Conservation (phyloP, 2,797 vertebrate species). For the Galago senegalensis region DNA sequence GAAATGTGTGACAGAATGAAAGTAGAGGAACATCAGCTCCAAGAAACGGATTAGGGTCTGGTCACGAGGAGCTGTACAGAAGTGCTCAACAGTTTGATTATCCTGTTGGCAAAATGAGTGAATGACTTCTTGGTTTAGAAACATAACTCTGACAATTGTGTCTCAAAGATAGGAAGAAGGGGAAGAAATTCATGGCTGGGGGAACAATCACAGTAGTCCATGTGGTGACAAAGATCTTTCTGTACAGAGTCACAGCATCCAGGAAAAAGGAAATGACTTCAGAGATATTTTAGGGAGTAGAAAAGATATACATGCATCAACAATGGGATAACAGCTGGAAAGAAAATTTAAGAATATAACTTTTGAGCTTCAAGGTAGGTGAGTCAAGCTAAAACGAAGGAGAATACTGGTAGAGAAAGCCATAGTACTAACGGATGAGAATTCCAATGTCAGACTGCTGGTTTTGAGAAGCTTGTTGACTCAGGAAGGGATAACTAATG, state of each 20-base stretch:
- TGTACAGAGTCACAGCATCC: background rate
- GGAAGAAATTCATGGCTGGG: background rate
- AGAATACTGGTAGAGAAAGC: background rate
- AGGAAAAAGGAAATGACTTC: background rate
- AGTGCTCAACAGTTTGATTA: background rate
- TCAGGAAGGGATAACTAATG: background rate
- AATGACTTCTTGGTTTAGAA: constrained; percentile 24
- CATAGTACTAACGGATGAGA: background rate
- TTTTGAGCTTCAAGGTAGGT: background rate
- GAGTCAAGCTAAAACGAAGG: background rate
- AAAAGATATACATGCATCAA: background rate
- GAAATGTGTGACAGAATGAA: background rate
- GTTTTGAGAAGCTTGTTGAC: background rate
- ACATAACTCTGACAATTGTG: background rate
- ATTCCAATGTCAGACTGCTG: background rate
- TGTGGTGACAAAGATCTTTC: background rate
- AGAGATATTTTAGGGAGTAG: background rate
- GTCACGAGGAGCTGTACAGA: background rate
- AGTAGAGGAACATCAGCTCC: background rate
- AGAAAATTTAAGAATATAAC: background rate
- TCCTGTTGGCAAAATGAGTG: background rate
- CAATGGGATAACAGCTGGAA: background rate
- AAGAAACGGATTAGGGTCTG: background rate
- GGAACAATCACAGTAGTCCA: background rate
- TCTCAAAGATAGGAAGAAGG: background rate